Base-by-base conservation (phyloP, 2,113 vertebrate genomes). In the Rhynchopsitta pachyrhyncha region DNA sequence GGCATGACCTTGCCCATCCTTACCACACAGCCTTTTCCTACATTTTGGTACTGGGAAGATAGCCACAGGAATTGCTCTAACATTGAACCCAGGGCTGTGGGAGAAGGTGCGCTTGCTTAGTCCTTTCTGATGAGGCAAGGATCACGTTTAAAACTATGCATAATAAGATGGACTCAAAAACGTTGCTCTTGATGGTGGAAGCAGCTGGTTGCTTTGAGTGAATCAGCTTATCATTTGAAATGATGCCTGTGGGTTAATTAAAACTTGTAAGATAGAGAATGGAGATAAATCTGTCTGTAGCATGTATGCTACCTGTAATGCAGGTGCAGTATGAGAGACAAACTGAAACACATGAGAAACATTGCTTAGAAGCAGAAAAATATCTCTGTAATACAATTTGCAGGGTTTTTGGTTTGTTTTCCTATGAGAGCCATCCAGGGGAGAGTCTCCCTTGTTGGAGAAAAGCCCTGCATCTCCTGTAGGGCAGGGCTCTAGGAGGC, bases 1-100 rank as follows among this genome's bases (percentile, higher is more conserved):
- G 70, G 81, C 8, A 11, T 57, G 69, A 87, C 86, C 81, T 91
- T 95, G 77, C 81, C 82, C 89, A 82, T 91, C 47, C 52, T 93
- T 78, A 64, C 57, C 76, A 23, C 0, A 19, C 64, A 91, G 74
- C 62, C 12, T 94, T 91, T 62, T 76, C 49, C 53, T 82, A 31
- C 12, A 1, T 29, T 83, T 69, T 81, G 9, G 50, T 82, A 11
- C 62, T 87, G 62, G 73, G 63, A 87, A 73, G 80, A 9, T 8
- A 33, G 50, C 47, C 35, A 10, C 39, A 50, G 79, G 55, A 75
- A 10, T 60, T 82, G 52, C 62, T 60, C 42, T 33, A 25, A 19
- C 3, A 0, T 10, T 29, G 66, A 35, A n/a, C 17, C 39, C 66
- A 66, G 82, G n/a, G 17, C 9, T 82, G 24, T n/a, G 78, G 44